phyloP scores from a whole-genome alignment of 2,113 vertebrate species.

The Zosterops hypoxanthus region DNA sequence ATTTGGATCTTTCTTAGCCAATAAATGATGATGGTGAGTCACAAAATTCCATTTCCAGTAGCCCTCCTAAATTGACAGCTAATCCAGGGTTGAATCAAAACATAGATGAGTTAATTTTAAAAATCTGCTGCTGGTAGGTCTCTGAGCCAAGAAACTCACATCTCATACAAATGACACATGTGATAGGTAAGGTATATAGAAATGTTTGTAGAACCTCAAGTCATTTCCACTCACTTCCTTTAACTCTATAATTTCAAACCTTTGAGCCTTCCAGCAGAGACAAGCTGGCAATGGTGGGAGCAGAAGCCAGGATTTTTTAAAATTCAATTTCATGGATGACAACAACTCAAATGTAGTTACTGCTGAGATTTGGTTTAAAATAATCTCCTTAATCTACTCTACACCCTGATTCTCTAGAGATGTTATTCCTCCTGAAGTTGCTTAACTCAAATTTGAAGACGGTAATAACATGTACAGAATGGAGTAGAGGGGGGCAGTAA shows the following conservation, averaged over 20 bases:
- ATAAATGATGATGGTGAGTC: neutral
- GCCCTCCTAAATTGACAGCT: neutral
- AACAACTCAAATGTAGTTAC: neutral
- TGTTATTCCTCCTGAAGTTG: neutral
- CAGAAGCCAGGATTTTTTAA: neutral
- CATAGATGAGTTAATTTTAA: neutral
- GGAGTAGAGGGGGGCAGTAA: fast-evolving
- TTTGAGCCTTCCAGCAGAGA: neutral
- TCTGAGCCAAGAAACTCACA: neutral
- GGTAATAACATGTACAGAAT: neutral
- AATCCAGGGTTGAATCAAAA: neutral
- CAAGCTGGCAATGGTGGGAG: neutral
- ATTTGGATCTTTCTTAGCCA: neutral
- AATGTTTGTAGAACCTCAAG: neutral
- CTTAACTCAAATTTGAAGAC: neutral
- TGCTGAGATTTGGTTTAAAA: neutral
- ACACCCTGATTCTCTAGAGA: neutral
- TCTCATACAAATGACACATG: neutral
- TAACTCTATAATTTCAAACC: neutral
- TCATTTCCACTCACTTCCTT: neutral
- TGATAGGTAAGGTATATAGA: neutral
- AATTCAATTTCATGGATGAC: neutral
- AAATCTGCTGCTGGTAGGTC: neutral
- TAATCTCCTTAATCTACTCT: neutral
- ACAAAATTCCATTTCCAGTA: neutral